These are phyloP conservation scores for Pseudomyrmex sp. DNA, from an alignment of 1,140 invertebrate genomes.

Conservation along the genomic window DNA sequence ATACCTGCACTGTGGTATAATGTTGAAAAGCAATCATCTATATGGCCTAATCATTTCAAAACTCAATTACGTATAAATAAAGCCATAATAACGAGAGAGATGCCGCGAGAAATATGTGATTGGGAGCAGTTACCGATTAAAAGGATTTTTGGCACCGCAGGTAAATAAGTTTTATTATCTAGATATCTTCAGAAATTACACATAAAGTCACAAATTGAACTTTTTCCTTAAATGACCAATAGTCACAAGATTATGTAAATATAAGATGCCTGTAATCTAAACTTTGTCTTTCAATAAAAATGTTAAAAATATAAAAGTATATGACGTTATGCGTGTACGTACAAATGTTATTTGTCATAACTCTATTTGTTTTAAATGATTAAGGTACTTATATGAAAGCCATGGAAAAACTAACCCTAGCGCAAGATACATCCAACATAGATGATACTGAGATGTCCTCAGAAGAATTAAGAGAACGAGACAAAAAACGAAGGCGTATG, in stretches of 20 bases:
- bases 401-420: not conserved
- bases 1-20: constrained; percentile 15
- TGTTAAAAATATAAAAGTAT: no score
- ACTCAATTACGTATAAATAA: constrained; percentile 20
- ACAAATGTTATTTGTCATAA: not conserved
- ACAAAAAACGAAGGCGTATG: no score
- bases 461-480: no score
- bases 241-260: no score
- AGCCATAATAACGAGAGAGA: constrained; percentile 3
- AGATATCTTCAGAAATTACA: no score
- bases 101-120: not conserved
- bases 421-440: not conserved
- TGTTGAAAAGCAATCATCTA: not conserved
- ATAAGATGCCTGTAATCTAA: no score
- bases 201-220: no score
- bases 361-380: not conserved
- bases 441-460: not conserved
- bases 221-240: no score
- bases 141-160: not conserved
- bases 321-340: no score
- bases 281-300: no score
- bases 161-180: not conserved
- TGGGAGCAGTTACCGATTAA: constrained; percentile 3
- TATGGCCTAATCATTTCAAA: constrained; percentile 22
- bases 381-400: not conserved